Evolutionary conservation across 2,113 vertebrate species (phyloP), one percentile per base, ranked within the genome.

Genomic region (Zeus faber): DNA sequence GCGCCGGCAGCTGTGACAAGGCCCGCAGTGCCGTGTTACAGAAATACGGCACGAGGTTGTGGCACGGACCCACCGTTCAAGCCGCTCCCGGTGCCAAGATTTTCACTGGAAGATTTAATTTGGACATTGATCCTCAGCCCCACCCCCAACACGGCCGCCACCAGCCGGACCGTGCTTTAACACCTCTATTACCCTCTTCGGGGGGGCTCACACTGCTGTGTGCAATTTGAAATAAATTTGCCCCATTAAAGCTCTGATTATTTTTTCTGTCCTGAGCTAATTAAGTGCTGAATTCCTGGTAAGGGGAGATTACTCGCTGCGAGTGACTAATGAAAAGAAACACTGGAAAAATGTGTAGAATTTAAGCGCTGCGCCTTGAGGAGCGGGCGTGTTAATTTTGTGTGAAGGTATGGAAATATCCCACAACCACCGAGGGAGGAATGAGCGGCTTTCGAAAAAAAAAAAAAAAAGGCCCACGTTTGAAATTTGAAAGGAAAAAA

Each of bases 171-270:
- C 33, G 26, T 20, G 47, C 61, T 67, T 37, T 68, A 70, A 62
- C 54, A 53, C 63, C 53, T 54, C 55, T 49, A 41, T 69, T 74
- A 69, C 47, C 46, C 22, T 63, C 57, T 35, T 49, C 50, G 6
- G 16, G 20, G 29, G 43, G 45, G 9, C 54, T 54, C 35, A 11
- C 46, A 40, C 61, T 46, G 58, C 67, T 71, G 56, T 62, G 69
- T 74, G 71, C 70, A 65, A 78, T 54, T 80, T 76, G 52, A 78
- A 77, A 79, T 73, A 61, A 59, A 81, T 83, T 76, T 72, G 44
- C 70, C 82, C 80, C 64, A 83, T 82, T 80, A 72, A 66, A 76
- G 21, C 67, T 76, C 23, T 63, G 81, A 79, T 85, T 83, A 68
- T 83, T 87, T 80, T 67, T 71, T 72, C 71, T 83, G 50, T 58